Conservation (phyloP, 2,888 invertebrate genomes). For the Mythimna vitellina region DNA sequence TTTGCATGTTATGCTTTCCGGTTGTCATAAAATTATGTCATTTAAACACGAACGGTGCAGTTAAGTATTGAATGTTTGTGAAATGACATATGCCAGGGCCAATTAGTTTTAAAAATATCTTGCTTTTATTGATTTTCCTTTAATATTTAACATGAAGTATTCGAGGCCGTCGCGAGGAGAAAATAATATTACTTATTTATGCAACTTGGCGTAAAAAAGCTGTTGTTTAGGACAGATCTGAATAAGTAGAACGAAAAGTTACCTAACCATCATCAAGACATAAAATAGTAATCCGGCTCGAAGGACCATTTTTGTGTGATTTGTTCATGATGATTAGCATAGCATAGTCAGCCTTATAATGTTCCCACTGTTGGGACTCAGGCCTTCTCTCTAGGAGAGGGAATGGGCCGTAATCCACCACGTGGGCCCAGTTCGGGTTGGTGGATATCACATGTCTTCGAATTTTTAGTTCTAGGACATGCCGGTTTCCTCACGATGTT, state of each 20-base stretch:
- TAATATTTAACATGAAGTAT: slow-evolving; percentile 2
- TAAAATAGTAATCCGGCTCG: background rate
- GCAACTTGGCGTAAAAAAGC: too few species aligned
- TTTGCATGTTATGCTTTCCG: background rate
- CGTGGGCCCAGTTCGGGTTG: too few species aligned
- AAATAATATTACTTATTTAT: background rate
- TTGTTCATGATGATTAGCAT: background rate
- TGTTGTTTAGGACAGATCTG: background rate
- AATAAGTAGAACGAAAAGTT: background rate
- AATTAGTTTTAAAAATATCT: slow-evolving; percentile 20
- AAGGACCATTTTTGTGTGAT: slow-evolving; percentile 1
- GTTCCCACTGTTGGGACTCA: too few species aligned
- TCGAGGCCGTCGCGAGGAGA: background rate
- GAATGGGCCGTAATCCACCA: too few species aligned
- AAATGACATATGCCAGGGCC: slow-evolving; percentile 32
- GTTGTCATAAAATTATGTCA: slow-evolving; percentile 1
- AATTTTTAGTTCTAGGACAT: too few species aligned
- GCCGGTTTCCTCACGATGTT: too few species aligned
- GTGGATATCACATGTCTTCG: too few species aligned
- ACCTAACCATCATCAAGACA: background rate
- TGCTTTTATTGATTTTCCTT: slow-evolving; percentile 24
- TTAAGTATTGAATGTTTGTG: slow-evolving; percentile 11
- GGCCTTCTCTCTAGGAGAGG: too few species aligned
- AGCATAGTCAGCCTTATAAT: too few species aligned
- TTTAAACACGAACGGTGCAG: background rate